These are phyloP conservation scores for Empis stercorea DNA, from an alignment of 2,888 invertebrate species.

Conservation along the genomic window DNA sequence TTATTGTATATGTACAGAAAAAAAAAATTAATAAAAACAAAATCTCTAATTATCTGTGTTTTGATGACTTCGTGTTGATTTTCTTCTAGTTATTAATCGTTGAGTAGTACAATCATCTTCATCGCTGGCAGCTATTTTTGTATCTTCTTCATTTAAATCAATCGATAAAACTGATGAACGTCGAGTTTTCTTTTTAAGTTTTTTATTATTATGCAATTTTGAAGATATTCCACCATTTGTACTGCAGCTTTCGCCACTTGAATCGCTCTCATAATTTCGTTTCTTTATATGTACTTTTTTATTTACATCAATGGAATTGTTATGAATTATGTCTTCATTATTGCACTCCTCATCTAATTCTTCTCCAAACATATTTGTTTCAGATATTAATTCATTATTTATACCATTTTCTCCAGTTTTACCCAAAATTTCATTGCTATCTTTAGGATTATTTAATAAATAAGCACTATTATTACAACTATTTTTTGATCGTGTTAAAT, in stretches of 20 bases:
- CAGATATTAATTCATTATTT: conserved; percentile 10
- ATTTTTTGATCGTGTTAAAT: too few relatives aligned
- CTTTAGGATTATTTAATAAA: too few relatives aligned
- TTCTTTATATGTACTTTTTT: conserved; percentile 21
- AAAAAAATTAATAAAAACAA: not conserved
- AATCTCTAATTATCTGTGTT: conserved; percentile 9
- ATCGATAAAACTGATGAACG: conserved; percentile 18
- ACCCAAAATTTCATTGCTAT: conserved; percentile 1
- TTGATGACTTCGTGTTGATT: conserved; percentile 17
- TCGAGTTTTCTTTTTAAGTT: conserved; percentile 14
- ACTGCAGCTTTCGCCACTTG: conserved; percentile 10
- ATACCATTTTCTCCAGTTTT: conserved; percentile 11
- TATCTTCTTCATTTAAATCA: conserved; percentile 19
- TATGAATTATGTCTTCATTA: conserved; percentile 12
- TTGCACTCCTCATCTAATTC: conserved; percentile 11
- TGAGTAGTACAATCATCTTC: conserved; percentile 14
- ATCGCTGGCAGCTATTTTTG: conserved; percentile 14
- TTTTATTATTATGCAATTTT: conserved; percentile 12
- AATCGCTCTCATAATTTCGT: conserved; percentile 27
- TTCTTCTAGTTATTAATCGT: conserved; percentile 15
- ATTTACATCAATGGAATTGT: conserved; percentile 10
- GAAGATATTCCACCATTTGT: conserved; percentile 11
- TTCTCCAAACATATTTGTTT: conserved; percentile 7
- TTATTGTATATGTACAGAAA: too few relatives aligned
- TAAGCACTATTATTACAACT: too few relatives aligned